Base-by-base conservation (phyloP, 2,888 invertebrate species). In the Biston betularia region DNA sequence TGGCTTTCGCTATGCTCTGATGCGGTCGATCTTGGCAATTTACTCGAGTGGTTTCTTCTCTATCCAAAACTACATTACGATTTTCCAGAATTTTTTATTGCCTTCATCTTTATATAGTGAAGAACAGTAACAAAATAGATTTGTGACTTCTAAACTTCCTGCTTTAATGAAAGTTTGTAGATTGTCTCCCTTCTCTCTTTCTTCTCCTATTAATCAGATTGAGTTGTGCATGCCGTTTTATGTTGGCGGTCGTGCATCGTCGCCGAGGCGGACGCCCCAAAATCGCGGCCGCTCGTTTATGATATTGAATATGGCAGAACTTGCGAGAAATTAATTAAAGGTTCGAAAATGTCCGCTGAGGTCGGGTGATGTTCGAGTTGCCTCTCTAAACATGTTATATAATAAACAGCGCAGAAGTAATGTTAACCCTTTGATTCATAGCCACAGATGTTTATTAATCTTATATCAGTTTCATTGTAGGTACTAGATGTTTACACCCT, bases 281-380 rank as follows among this genome's bases (percentile, higher is more conserved):
- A 93, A 89, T 83, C 83, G 89, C 89, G 92, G 90, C 89, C 89
- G 85, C 86, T 79, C 85, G 83, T 86, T 84, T 82, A 84, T 85
- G 85, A 87, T 90, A 82, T 92, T 92, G 76, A 89, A 83, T 93
- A 93, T 93, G 75, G 93, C 93, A 93, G 93, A 86, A 85, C 84
- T 86, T 75, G 71, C 69, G 84, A 84, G 83, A 87, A 92, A 89
- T 86, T 85, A 81, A 78, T 79, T 89, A 92, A 88, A 91, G 89
- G 89, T 89, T 85, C 79, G 93, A 92, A 93, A 93, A 93, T 89
- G 92, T 91, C 92, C 88, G 90, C 90, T 79, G 82, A 85, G 85
- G 86, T 83, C 80, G 84, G 82, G 78, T 78, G 87, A 82, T 84
- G 85, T 83, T 82, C 72, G 80, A 77, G 79, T 81, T 81, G 82